phyloP scores from a whole-genome alignment of 92 coral and sea anemone genomes.

The Palythoa grandis region DNA sequence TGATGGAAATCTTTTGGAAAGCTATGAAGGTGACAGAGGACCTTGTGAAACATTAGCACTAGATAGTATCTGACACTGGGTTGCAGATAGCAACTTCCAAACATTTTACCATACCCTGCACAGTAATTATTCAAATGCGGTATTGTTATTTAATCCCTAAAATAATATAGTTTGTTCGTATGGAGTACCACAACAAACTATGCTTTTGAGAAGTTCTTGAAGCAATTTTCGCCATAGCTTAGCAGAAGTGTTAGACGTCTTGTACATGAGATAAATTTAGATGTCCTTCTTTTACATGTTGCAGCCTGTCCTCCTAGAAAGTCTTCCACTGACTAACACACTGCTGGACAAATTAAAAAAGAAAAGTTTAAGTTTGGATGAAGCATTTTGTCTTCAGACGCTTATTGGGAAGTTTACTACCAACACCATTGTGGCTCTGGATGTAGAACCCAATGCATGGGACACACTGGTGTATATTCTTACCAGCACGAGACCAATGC shows the following conservation, averaged over 20 bases:
- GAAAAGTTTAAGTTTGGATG: constrained; percentile 52
- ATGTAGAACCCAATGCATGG: constrained; percentile 63
- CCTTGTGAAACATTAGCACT: constrained; percentile 66
- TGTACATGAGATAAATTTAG: neutral
- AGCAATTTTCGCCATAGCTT: no score
- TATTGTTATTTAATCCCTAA: no score
- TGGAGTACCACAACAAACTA: no score
- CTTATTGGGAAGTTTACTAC: constrained; percentile 71
- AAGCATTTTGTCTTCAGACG: constrained; percentile 59
- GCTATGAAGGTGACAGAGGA: constrained; percentile 7
- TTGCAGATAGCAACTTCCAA: neutral
- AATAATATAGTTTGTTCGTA: no score
- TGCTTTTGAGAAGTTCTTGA: no score
- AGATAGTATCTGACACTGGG: constrained; percentile 89
- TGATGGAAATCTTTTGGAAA: constrained; percentile 53
- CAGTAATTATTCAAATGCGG: no score
- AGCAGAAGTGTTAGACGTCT: neutral
- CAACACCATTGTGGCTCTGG: constrained; percentile 67
- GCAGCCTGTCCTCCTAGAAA: constrained; percentile 16
- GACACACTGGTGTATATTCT: constrained; percentile 58
- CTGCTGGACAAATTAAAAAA: constrained; percentile 14
- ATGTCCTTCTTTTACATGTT: neutral
- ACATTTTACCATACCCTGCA: no score
- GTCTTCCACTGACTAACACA: constrained; percentile 19
- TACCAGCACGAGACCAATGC: constrained; percentile 41